Percentiles rank a stretch among this genome's conserved stretches.
phyloP scores from a whole-genome alignment of 2,113 vertebrate genomes.

The Rattus rattus region DNA sequence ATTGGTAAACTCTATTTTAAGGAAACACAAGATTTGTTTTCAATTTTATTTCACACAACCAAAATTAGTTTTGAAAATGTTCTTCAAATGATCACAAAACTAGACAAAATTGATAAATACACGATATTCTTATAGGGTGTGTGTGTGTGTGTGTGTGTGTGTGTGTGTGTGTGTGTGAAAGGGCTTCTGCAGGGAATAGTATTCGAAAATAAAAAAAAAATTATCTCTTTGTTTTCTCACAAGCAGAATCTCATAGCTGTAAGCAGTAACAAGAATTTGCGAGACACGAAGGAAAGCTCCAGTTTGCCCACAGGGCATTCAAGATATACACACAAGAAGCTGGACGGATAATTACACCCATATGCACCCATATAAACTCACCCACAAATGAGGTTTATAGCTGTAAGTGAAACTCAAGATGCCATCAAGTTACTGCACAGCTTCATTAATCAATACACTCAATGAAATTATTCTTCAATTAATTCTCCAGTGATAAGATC shows the following conservation, averaged over 20 bases:
- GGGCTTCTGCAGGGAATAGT: background rate
- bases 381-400: constrained; percentile 43
- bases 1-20: background rate
- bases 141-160: background rate
- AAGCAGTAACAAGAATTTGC: background rate
- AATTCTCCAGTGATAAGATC: background rate
- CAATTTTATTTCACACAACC: background rate
- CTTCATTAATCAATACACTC: constrained; percentile 33
- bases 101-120: background rate
- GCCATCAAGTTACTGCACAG: background rate
- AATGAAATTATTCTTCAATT: constrained; percentile 40
- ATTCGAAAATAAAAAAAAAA: constrained; percentile 28
- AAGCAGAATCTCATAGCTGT: background rate
- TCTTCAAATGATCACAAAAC: background rate
- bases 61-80: background rate
- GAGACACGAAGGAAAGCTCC: background rate
- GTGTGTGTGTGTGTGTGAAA: background rate
- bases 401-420: constrained; percentile 41
- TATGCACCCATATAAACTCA: constrained; percentile 25
- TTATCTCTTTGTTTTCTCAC: background rate
- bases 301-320: background rate
- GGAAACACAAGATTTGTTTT: background rate
- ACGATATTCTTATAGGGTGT: background rate
- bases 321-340: constrained; percentile 20
- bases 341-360: constrained; percentile 20